phyloP scores from a whole-genome alignment of 2,888 invertebrate genomes.

The Capitulum mitella region DNA sequence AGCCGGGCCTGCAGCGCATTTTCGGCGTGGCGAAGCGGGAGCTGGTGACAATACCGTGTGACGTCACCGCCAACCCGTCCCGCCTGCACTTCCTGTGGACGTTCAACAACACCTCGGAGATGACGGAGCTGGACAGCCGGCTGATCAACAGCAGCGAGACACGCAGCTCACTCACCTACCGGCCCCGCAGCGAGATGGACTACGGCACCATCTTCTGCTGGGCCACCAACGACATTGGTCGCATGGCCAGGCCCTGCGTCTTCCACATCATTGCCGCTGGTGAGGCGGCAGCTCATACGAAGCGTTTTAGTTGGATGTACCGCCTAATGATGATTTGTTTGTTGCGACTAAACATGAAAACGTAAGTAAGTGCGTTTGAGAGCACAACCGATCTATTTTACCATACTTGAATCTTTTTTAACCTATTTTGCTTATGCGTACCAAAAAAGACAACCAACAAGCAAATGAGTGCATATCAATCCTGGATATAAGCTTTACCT shows the following conservation, averaged over 20 bases:
- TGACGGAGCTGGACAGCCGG: constrained; percentile 45
- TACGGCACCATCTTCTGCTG: constrained; percentile 38
- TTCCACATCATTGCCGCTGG: not conserved
- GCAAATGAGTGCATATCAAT: no score
- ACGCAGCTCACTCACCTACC: not conserved
- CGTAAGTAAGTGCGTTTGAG: no score
- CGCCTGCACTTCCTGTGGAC: constrained; percentile 86
- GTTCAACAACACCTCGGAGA: constrained; percentile 85
- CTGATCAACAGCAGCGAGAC: not conserved
- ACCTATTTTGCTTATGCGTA: no score
- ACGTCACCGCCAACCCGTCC: constrained; percentile 85
- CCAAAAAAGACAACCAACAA: no score
- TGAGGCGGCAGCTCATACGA: no score
- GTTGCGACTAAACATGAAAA: no score
- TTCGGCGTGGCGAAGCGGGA: constrained; percentile 84
- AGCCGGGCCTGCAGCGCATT: constrained; percentile 62
- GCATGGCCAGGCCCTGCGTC: not conserved
- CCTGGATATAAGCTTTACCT: no score
- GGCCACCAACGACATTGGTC: not conserved
- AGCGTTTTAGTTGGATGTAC: no score
- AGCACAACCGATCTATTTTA: no score
- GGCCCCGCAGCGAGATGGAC: constrained; percentile 37
- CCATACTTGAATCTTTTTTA: no score
- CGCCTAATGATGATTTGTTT: no score
- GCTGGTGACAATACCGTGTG: constrained; percentile 75